Evolutionary conservation across 2,113 vertebrate species (phyloP).

Genomic region (Henicopernis longicauda): DNA sequence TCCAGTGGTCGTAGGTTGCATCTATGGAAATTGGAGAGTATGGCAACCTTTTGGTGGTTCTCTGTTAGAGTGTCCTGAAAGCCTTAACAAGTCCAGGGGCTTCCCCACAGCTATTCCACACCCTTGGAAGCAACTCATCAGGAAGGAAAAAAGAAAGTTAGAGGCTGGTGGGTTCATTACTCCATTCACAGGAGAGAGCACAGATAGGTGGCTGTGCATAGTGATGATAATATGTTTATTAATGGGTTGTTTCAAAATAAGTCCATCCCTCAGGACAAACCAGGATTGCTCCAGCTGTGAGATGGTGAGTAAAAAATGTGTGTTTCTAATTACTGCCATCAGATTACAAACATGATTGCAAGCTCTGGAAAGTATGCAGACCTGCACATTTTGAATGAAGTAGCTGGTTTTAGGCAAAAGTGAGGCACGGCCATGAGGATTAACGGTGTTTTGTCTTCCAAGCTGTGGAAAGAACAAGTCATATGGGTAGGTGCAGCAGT

Average conservation of each 20-base stretch:
- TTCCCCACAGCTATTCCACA: not conserved
- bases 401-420: not conserved
- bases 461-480: not conserved
- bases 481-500: not conserved
- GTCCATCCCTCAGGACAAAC: not conserved
- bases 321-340: not conserved
- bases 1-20: fast-evolving
- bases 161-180: not conserved
- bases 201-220: not conserved
- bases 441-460: not conserved
- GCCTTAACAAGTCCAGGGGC: not conserved
- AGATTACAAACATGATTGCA: not conserved
- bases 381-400: not conserved
- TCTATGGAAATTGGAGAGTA: not conserved
- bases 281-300: not conserved
- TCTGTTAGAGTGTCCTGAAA: not conserved
- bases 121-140: not conserved
- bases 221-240: not conserved
- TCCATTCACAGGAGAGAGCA: not conserved
- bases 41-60: not conserved
- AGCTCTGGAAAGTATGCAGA: not conserved
- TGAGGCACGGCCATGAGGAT: not conserved
- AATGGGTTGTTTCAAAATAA: not conserved
- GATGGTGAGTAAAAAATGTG: not conserved
- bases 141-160: not conserved